Percentiles rank a stretch among this genome's conserved stretches.
Evolutionary conservation across 2,797 vertebrate species (phyloP).

Genomic region (Tarsius wallacei): DNA sequence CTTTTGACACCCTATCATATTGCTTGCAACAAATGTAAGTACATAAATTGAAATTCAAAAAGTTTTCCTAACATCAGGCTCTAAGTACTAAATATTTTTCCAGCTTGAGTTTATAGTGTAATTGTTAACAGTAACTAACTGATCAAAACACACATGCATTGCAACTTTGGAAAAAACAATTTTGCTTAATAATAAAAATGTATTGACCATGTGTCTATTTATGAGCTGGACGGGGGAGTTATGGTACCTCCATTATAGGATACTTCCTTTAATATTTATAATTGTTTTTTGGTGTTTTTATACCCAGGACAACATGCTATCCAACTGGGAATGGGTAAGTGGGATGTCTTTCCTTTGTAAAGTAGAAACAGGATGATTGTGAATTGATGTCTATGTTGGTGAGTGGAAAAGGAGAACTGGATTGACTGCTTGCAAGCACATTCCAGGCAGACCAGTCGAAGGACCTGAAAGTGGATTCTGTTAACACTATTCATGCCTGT

Average conservation of each 20-base stretch:
- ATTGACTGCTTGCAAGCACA: not conserved
- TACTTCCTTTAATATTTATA: not conserved
- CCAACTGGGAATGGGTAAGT: not conserved
- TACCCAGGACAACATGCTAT: not conserved
- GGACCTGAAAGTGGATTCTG: slow-evolving; percentile 6
- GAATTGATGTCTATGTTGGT: not conserved
- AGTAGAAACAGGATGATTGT: not conserved
- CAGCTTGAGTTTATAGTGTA: slow-evolving; percentile 23
- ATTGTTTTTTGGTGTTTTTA: not conserved
- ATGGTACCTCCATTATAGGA: not conserved
- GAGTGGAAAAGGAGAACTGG: not conserved
- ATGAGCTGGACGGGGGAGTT: not conserved
- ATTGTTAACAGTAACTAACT: not conserved
- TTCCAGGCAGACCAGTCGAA: slow-evolving; percentile 6
- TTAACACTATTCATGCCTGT: not conserved
- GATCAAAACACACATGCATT: not conserved
- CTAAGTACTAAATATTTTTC: slow-evolving; percentile 28
- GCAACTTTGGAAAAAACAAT: slow-evolving; percentile 28
- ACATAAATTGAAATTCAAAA: slow-evolving; percentile 52
- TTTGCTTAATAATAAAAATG: slow-evolving; percentile 26
- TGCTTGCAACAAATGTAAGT: slow-evolving; percentile 30
- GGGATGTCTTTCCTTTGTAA: not conserved
- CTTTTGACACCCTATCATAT: not conserved
- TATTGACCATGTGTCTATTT: not conserved
- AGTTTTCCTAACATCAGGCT: slow-evolving; percentile 19